phyloP scores from a whole-genome alignment of 2,888 invertebrate species.

The Cryptocephalus moraei region DNA sequence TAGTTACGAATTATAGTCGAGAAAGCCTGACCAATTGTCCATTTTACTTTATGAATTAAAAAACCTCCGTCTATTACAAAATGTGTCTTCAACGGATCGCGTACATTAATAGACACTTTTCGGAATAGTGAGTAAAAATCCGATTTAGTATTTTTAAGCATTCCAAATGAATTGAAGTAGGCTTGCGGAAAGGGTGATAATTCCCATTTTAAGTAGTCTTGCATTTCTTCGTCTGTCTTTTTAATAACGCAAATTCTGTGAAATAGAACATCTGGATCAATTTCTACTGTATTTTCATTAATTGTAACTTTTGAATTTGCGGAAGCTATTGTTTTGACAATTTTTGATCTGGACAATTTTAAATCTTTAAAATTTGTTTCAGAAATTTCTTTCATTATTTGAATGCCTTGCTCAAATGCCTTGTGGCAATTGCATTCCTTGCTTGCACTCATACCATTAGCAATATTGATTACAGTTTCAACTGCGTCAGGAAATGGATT shows the following conservation, averaged over 20 bases:
- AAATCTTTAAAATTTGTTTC: constrained; percentile 3
- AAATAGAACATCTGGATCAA: constrained; percentile 5
- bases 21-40: constrained; percentile 1
- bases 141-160: constrained; percentile 6
- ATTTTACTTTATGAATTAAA: background rate
- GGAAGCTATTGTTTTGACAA: constrained; percentile 1
- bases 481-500: constrained; percentile 4
- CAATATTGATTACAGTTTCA: constrained; percentile 2
- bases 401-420: constrained; percentile 3
- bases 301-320: constrained; percentile 1
- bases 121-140: constrained; percentile 3
- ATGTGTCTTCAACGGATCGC: constrained; percentile 2
- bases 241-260: constrained; percentile 4
- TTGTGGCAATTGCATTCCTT: constrained; percentile 2
- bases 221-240: constrained; percentile 4
- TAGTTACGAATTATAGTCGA: constrained; percentile 1
- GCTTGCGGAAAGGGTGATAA: constrained; percentile 3
- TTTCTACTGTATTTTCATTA: constrained; percentile 2
- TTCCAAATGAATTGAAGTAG: constrained; percentile 4
- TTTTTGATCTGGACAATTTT: constrained; percentile 2
- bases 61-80: constrained; percentile 4
- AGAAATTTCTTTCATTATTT: constrained; percentile 3
- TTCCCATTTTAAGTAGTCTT: constrained; percentile 4
- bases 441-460: constrained; percentile 3
- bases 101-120: background rate